Percentiles rank a stretch among this genome's conserved stretches.
Conservation (phyloP, 1,140 invertebrate species). For the Drosophila teissieri region DNA sequence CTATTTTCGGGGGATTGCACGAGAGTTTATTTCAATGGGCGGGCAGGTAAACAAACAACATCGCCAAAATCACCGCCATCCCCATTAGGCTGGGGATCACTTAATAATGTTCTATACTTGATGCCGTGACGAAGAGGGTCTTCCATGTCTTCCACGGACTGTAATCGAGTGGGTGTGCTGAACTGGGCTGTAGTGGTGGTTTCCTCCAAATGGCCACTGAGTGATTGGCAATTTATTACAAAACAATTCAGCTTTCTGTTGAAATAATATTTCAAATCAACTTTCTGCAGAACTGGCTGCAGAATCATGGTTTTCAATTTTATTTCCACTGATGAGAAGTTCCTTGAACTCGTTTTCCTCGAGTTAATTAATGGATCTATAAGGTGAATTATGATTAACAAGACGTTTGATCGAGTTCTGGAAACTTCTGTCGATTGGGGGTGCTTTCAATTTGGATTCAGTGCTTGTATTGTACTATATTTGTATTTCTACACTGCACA, state of each 20-base stretch:
- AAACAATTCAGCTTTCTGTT: conserved; percentile 45
- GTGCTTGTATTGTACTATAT: too few relatives aligned
- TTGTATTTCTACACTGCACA: not conserved
- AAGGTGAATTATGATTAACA: conserved; percentile 30
- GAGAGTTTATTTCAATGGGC: conserved; percentile 54
- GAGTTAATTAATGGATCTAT: conserved; percentile 36
- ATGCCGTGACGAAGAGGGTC: conserved; percentile 57
- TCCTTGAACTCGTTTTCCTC: conserved; percentile 48
- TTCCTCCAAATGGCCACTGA: conserved; percentile 36
- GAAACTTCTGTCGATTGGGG: conserved; percentile 19
- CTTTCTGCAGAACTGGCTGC: conserved; percentile 22
- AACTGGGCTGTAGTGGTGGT: conserved; percentile 1
- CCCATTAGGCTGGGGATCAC: conserved; percentile 38
- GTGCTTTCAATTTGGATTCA: not conserved
- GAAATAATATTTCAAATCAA: conserved; percentile 46
- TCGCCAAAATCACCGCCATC: conserved; percentile 37
- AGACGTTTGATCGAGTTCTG: conserved; percentile 5
- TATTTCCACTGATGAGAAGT: conserved; percentile 19
- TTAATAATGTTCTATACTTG: conserved; percentile 74
- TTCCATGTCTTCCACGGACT: conserved; percentile 12
- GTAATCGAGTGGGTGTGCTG: conserved; percentile 11
- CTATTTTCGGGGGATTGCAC: conserved; percentile 73
- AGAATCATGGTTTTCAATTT: not conserved
- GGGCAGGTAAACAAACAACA: conserved; percentile 65
- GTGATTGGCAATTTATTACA: conserved; percentile 58